Evolutionary conservation across 2,113 vertebrate genomes (phyloP).

Genomic region (Corythoichthys haematopterus): DNA sequence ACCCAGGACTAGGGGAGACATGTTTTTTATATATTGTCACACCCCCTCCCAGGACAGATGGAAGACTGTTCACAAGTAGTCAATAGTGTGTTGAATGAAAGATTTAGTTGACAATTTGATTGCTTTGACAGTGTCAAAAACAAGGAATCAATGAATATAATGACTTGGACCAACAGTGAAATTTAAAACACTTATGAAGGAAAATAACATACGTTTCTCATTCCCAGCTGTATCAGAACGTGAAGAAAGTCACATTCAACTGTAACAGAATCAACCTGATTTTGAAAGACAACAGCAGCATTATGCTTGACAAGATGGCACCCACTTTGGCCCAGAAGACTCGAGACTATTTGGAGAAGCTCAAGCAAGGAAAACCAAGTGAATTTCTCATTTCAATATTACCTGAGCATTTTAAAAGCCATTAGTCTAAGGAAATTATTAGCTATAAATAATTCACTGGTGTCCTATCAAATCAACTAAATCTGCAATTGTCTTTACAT

Average conservation of each 20-base stretch:
- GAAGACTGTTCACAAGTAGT: no score
- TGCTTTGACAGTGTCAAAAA: background rate
- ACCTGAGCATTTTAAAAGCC: background rate
- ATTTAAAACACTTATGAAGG: background rate
- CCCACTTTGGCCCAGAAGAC: constrained; percentile 79
- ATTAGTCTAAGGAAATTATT: background rate
- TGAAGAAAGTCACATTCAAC: constrained; percentile 82
- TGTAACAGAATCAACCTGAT: constrained; percentile 78
- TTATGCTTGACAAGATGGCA: constrained; percentile 85
- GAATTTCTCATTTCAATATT: constrained; percentile 10
- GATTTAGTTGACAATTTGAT: no score
- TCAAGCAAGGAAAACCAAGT: constrained; percentile 84
- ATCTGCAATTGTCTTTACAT: background rate
- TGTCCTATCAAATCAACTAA: background rate
- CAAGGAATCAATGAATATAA: background rate
- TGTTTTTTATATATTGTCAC: no score
- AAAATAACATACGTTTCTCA: constrained; percentile 19
- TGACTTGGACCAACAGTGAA: background rate
- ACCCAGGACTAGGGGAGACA: no score
- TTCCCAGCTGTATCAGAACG: constrained; percentile 87
- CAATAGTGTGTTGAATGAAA: no score
- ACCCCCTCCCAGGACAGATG: no score
- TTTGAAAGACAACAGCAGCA: constrained; percentile 82
- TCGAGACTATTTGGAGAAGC: constrained; percentile 84
- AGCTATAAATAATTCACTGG: background rate